Evolutionary conservation across 2,888 invertebrate genomes (phyloP), one percentile per base, ranked within the genome.

Genomic region (Sarcophaga subvicina): DNA sequence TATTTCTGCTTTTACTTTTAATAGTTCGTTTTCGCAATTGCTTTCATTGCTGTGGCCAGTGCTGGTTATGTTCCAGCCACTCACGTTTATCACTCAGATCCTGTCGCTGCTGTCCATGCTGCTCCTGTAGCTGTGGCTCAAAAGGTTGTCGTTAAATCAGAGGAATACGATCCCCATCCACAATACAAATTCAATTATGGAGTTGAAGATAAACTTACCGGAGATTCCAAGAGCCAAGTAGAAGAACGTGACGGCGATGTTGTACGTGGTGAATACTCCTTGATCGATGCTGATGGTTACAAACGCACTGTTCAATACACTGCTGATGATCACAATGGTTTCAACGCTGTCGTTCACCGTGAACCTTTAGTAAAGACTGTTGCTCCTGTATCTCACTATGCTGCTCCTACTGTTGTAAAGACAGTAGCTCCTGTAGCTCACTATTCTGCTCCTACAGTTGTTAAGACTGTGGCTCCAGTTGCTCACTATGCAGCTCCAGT

Each of bases 141-240:
- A 22, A 22, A 1, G 1, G 22, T 22, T 20, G 79, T 82, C 4
- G 82, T 86, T 14, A 82, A 86, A 63, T 79, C 83, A 0, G 86
- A 83, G 67, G 91, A 92, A 87, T 92, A 92, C 88, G 93, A 93
- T 84, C 90, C 91, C 76, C 91, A 92, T 88, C 92, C 92, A 66
- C 91, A 91, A 84, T 92, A 92, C 89, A 90, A 90, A 73, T 93
- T 90, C 88, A 90, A 89, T 17, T 93, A 93, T 86, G 91, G 91
- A 86, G 91, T 93, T 3, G 90, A 92, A 78, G 93, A 93, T 73
- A 67, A 88, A 22, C 60, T 91, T 17, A 91, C 93, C 25, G 93
- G 54, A 1, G 54, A 54, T 14, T 54, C 54, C 3, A 54, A 54
- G 17, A 54, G 54, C 54, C 54, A 54, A 54, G 54, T 54, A 1